These are phyloP conservation scores for Patiria pectinifera DNA, from an alignment of 53 echinoderm and acorn worm genomes.

Conservation along the genomic window DNA sequence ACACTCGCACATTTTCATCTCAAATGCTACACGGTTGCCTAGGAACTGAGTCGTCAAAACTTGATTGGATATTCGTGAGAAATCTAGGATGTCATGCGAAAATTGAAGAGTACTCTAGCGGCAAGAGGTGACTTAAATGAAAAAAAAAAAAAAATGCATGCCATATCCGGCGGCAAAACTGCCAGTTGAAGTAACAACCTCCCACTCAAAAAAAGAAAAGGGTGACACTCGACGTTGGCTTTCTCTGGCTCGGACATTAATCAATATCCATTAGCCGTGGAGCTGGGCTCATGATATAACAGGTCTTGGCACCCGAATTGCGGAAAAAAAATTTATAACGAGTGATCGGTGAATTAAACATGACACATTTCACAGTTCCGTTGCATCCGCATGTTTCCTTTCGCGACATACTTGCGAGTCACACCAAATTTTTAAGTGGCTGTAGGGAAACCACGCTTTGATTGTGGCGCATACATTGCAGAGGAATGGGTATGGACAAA, in stretches of 20 bases:
- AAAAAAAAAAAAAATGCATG: neutral
- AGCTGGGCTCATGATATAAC: neutral
- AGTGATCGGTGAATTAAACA: conserved; percentile 14
- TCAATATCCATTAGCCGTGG: conserved; percentile 38
- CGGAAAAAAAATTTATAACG: neutral
- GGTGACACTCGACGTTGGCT: neutral
- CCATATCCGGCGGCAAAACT: neutral
- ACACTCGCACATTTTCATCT: neutral
- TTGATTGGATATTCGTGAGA: conserved; percentile 13
- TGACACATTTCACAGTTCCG: neutral
- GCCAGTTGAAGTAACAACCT: neutral
- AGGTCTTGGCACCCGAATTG: neutral
- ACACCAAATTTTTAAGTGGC: neutral
- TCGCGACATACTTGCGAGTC: neutral
- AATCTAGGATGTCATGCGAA: conserved; percentile 29
- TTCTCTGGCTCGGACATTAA: neutral
- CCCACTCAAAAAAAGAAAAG: neutral
- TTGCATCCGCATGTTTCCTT: neutral
- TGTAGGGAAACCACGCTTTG: neutral
- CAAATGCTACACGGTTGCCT: neutral
- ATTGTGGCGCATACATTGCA: too few relatives aligned
- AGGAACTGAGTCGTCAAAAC: neutral
- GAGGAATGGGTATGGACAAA: neutral
- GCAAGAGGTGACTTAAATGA: neutral
- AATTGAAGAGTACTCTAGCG: conserved; percentile 18